Conservation (phyloP, 2,113 vertebrate genomes). For the Monopterus albus region DNA sequence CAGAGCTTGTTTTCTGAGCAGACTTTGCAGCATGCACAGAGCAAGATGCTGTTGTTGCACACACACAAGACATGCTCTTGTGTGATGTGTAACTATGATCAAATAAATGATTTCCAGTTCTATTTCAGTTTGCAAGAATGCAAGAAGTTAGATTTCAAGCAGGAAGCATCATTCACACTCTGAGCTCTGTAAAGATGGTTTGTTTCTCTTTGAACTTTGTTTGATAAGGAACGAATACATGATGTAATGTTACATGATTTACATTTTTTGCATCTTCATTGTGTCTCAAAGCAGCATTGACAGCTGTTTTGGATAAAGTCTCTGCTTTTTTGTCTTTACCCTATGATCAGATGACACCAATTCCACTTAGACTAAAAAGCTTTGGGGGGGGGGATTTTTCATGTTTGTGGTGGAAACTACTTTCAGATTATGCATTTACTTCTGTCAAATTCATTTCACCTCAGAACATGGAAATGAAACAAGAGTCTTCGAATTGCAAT, state of each 20-base stretch:
- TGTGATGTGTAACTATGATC: slow-evolving; percentile 19
- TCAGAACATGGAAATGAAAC: slow-evolving; percentile 33
- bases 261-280: neutral
- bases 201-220: neutral
- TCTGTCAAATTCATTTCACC: slow-evolving; percentile 43
- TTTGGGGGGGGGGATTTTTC: neutral
- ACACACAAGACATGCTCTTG: slow-evolving; percentile 4
- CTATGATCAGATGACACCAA: slow-evolving; percentile 23
- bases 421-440: slow-evolving; percentile 33
- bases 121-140: neutral
- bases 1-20: slow-evolving; percentile 31
- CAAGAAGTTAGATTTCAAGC: neutral
- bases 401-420: slow-evolving; percentile 30
- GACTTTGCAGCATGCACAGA: slow-evolving; percentile 34
- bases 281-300: slow-evolving; percentile 1
- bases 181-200: neutral
- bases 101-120: neutral
- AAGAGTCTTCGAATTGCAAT: slow-evolving; percentile 29
- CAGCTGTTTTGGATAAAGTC: slow-evolving; percentile 13
- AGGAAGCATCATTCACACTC: neutral
- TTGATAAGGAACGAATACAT: neutral
- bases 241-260: slow-evolving; percentile 22
- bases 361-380: slow-evolving; percentile 31
- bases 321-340: slow-evolving; percentile 16
- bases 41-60: slow-evolving; percentile 7